A percentile compares a stretch with the other conserved stretches of the same genome.
phyloP scores from a whole-genome alignment of 2,797 vertebrate species.

The Rhinoraja longicauda region DNA sequence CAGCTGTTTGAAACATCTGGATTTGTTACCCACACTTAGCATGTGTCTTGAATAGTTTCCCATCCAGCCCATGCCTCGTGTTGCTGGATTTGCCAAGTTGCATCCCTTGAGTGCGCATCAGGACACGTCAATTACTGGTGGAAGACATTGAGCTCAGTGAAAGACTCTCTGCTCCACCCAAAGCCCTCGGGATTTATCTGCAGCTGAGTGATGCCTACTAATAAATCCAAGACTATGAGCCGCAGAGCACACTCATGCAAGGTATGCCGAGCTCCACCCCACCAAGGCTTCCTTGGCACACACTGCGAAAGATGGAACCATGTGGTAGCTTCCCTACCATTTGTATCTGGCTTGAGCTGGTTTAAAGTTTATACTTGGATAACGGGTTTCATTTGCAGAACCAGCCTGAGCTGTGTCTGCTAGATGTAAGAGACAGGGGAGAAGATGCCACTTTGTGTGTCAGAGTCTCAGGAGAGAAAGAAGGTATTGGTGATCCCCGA shows the following conservation, averaged over 20 bases:
- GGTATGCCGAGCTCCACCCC: too few species aligned
- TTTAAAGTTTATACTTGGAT: not conserved
- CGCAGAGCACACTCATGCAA: too few species aligned
- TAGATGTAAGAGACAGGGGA: not conserved
- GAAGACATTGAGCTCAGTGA: too few species aligned
- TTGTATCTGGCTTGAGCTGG: not conserved
- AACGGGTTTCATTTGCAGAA: not conserved
- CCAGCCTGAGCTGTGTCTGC: not conserved
- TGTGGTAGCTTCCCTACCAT: not conserved
- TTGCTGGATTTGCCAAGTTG: not conserved
- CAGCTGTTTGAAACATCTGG: too few species aligned
- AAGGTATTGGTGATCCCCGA: too few species aligned
- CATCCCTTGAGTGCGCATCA: not conserved
- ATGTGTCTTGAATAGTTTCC: not conserved
- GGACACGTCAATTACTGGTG: too few species aligned
- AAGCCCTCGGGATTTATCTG: too few species aligned
- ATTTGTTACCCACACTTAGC: not conserved
- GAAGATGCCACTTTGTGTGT: not conserved
- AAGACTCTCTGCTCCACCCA: too few species aligned
- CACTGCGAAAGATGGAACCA: too few species aligned
- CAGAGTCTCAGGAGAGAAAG: not conserved
- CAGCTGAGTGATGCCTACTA: too few species aligned
- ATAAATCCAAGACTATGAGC: too few species aligned
- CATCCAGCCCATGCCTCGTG: not conserved
- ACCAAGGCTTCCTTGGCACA: too few species aligned